Evolutionary conservation across 2,113 vertebrate genomes (phyloP), one percentile per base, ranked within the genome.

Genomic region (Meleagris gallopavo): DNA sequence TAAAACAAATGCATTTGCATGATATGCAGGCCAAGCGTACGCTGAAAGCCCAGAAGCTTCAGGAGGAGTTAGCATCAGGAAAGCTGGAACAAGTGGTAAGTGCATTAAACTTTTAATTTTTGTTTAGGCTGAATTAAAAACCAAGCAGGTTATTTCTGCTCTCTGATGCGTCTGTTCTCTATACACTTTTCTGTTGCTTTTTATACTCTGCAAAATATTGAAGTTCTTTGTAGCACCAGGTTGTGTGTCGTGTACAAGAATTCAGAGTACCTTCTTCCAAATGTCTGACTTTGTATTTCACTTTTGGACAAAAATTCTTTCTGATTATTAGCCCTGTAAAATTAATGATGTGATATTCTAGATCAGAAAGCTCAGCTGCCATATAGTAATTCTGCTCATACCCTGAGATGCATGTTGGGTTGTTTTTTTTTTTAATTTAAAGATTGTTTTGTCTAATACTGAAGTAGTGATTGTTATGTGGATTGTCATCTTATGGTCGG

Each of bases 41-140:
- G 1, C 94, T 99, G 82, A 99, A 99, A 97, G 99, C 99, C 40
- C 99, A 99, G 94, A 99, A 99, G 89, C 98, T 99, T 60, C 99
- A 99, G 95, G 99, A 99, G 75, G 99, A 99, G 96, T 90, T 99
- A 88, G 99, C 99, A 16, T 99, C 99, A 76, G 99, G 99, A 87
- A 99, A 99, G 96, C 97, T 99, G 61, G 99, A 99, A 92, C 98
- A 99, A 88, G 98, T 97, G 85, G 99, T 99, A 97, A 98, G 98
- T 98, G 57, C 90, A 86, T 34, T 61, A 60, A 91, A 48, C 24
- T 52, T 10, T 58, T 58, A 7, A 30, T 69, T 84, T 67, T 74
- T 76, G 8, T 17, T 77, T 48, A 48, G 19, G 20, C 34, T 30
- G 4, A 81, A 55, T 50, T 50, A n/a, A 83, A 69, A 55, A 21